Evolutionary conservation across 92 coral and sea anemone genomes (phyloP).

Genomic region (Porites divaricata): DNA sequence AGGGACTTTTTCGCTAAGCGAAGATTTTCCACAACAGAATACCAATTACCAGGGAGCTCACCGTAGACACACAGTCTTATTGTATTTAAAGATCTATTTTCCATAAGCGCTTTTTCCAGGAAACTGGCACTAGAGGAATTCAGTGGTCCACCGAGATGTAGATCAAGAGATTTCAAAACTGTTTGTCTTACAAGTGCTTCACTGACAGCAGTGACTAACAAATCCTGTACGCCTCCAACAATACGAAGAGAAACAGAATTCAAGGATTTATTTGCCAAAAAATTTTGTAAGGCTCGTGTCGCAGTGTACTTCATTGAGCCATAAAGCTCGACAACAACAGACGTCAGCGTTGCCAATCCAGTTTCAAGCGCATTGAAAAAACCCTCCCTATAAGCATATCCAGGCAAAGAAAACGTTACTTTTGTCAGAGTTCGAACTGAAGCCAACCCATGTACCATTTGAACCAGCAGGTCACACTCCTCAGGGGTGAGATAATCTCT

Average conservation of each 20-base stretch:
- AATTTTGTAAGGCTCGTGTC: not conserved
- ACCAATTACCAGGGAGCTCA: constrained; percentile 4
- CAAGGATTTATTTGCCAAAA: not conserved
- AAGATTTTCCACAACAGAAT: not conserved
- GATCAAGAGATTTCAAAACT: not conserved
- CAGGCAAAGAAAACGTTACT: not conserved
- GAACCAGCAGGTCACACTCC: not conserved
- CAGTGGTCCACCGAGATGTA: not conserved
- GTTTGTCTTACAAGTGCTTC: not conserved
- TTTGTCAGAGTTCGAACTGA: not conserved
- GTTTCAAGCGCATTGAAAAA: not conserved
- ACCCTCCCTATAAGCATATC: no score
- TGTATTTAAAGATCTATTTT: not conserved
- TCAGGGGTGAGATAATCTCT: not conserved
- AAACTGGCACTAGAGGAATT: not conserved
- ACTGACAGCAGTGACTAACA: not conserved
- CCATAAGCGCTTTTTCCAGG: not conserved
- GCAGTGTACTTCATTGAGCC: not conserved
- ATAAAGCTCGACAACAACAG: not conserved
- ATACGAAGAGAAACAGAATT: not conserved
- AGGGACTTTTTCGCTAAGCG: not conserved
- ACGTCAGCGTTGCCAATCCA: constrained; percentile 1
- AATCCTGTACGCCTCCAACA: not conserved
- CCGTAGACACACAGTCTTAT: not conserved
- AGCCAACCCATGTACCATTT: not conserved